Evolutionary conservation across 2,797 vertebrate genomes (phyloP).

Genomic region (Enteromius viviparus): DNA sequence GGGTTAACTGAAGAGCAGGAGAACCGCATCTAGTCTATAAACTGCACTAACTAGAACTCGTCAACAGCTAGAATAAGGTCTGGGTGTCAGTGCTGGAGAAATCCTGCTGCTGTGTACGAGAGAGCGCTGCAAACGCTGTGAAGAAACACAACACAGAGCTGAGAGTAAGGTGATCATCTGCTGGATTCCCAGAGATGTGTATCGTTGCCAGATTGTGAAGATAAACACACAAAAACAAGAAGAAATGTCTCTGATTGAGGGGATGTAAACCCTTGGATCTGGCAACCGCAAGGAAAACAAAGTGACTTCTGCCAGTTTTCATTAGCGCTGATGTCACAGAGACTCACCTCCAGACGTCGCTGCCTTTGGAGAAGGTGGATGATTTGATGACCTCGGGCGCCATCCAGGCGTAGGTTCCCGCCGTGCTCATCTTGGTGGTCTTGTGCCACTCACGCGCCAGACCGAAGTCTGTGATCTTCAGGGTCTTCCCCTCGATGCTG

Average conservation of each 20-base stretch:
- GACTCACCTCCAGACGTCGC: constrained; percentile 89
- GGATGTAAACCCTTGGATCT: no score
- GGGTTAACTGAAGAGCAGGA: not conserved
- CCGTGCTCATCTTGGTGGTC: constrained; percentile 92
- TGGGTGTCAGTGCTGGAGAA: not conserved
- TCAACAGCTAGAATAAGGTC: not conserved
- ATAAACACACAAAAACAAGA: not conserved
- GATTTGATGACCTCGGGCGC: constrained; percentile 91
- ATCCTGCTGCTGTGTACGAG: not conserved
- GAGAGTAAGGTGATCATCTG: not conserved
- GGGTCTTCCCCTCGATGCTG: constrained; percentile 83
- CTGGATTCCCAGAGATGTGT: not conserved
- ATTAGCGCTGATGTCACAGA: not conserved
- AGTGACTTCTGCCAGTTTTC: not conserved
- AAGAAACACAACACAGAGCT: not conserved
- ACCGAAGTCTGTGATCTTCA: constrained; percentile 92
- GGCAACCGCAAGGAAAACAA: not conserved
- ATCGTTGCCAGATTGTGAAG: not conserved
- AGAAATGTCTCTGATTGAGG: no score
- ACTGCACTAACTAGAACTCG: not conserved
- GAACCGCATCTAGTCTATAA: not conserved
- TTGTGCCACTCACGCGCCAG: constrained; percentile 92
- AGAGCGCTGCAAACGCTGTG: not conserved
- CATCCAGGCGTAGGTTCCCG: constrained; percentile 93
- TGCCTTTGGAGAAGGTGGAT: constrained; percentile 91